phyloP scores from a whole-genome alignment of 2,888 invertebrate genomes.

The Anoncus sp. region DNA sequence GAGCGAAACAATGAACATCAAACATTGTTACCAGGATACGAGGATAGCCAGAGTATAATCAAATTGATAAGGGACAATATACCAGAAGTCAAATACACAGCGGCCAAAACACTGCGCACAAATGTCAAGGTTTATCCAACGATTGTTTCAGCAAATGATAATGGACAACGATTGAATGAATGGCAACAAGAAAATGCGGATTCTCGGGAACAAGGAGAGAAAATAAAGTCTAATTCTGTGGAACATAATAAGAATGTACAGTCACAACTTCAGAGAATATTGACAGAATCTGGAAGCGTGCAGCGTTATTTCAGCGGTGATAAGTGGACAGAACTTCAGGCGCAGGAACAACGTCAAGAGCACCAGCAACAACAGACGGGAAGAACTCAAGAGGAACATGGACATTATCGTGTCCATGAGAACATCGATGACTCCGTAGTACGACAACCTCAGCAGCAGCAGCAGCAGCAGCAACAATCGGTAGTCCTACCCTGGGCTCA shows the following conservation, averaged over 20 bases:
- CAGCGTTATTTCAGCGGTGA: conserved; percentile 43
- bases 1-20: conserved; percentile 38
- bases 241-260: conserved; percentile 28
- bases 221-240: not conserved
- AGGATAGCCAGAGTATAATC: conserved; percentile 52
- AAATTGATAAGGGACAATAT: conserved; percentile 56
- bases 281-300: conserved; percentile 45
- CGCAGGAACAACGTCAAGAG: conserved; percentile 22
- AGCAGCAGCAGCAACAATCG: conserved; percentile 50
- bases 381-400: not conserved
- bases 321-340: conserved; percentile 39
- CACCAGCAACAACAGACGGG: conserved; percentile 3
- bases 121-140: conserved; percentile 50
- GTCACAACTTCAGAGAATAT: conserved; percentile 55
- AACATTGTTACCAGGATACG: conserved; percentile 11
- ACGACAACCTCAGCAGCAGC: conserved; percentile 28
- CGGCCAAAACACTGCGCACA: conserved; percentile 43
- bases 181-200: conserved; percentile 11
- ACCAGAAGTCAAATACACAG: conserved; percentile 53
- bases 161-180: conserved; percentile 6
- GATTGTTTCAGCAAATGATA: not conserved
- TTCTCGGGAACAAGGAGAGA: conserved; percentile 1
- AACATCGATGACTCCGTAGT: conserved; percentile 17
- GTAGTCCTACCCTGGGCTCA: conserved; percentile 42
- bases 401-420: conserved; percentile 13